Evolutionary conservation across 2,113 vertebrate genomes (phyloP).

Genomic region (Otus sunia): DNA sequence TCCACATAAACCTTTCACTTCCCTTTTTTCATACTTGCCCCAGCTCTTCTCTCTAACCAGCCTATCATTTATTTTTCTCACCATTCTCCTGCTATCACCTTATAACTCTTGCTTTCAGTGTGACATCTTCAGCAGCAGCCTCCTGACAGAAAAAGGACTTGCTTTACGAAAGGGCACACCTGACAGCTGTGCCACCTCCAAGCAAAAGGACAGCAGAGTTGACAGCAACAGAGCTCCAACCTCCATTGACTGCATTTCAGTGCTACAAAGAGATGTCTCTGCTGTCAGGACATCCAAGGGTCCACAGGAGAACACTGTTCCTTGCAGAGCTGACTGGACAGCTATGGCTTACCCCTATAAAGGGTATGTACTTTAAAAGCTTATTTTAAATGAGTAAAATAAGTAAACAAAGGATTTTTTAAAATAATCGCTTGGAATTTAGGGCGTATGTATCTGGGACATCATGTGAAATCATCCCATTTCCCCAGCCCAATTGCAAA

Average conservation of each 20-base stretch:
- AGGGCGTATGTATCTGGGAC: neutral
- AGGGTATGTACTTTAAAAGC: neutral
- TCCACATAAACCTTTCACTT: neutral
- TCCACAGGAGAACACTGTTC: neutral
- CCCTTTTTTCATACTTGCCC: neutral
- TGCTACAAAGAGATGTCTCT: neutral
- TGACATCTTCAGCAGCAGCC: neutral
- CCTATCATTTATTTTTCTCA: neutral
- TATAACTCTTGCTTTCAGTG: neutral
- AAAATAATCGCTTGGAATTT: neutral
- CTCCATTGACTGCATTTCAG: neutral
- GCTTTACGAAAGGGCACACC: neutral
- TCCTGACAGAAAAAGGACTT: neutral
- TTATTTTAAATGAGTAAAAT: neutral
- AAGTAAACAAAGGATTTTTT: neutral
- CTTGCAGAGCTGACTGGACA: neutral
- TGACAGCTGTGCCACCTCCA: neutral
- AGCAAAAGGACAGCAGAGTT: neutral
- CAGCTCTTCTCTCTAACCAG: neutral
- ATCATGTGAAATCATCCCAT: neutral
- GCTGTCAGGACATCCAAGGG: neutral
- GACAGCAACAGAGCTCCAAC: neutral
- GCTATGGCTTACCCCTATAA: neutral
- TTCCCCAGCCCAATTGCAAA: neutral
- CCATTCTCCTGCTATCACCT: neutral